Evolutionary conservation across 2,113 vertebrate species (phyloP).

Genomic region (Bettongia penicillata): DNA sequence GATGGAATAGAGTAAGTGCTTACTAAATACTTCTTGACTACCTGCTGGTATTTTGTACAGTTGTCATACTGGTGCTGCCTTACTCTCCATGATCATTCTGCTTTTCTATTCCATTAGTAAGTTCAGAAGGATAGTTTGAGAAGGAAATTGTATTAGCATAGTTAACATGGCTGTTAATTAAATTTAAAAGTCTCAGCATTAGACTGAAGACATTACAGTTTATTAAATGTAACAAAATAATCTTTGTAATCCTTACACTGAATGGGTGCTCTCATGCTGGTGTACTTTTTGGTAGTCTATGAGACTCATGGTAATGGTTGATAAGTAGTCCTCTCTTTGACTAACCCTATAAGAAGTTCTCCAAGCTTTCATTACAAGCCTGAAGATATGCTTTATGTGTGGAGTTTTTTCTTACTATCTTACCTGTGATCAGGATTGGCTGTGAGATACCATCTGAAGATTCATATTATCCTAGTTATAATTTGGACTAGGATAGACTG

Average conservation of each 20-base stretch:
- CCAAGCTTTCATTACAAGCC: not conserved
- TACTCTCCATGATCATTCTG: not conserved
- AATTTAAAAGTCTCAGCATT: constrained; percentile 2
- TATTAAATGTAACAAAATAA: not conserved
- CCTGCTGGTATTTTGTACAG: constrained; percentile 4
- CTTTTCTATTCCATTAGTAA: not conserved
- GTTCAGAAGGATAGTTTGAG: not conserved
- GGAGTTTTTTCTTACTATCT: not conserved
- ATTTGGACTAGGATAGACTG: not conserved
- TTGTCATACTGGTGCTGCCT: not conserved
- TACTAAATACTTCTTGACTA: not conserved
- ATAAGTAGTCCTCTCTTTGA: not conserved
- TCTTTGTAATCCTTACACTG: not conserved
- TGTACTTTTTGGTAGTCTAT: not conserved
- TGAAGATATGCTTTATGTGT: not conserved
- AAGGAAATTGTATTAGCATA: constrained; percentile 29
- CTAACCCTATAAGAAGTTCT: not conserved
- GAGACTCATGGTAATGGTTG: not conserved
- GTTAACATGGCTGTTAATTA: not conserved
- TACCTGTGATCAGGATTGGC: constrained; percentile 19
- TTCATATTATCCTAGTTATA: not conserved
- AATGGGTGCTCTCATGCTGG: constrained; percentile 4
- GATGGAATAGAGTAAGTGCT: not conserved
- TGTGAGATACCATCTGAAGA: constrained; percentile 20
- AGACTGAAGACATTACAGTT: constrained; percentile 44